These are phyloP conservation scores for Slavum lentiscoides DNA, from an alignment of 2,888 invertebrate genomes.

Conservation along the genomic window DNA sequence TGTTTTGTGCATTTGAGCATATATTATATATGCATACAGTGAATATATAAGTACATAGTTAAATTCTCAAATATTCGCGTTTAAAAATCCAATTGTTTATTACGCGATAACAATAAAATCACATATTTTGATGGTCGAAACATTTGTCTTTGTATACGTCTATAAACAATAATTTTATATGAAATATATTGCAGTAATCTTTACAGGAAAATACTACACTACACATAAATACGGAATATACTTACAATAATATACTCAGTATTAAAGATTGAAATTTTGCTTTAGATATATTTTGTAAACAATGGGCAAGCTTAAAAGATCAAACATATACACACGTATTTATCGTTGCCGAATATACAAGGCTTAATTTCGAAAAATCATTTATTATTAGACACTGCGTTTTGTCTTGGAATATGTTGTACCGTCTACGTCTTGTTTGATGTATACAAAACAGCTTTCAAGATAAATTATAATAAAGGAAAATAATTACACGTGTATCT, in stretches of 20 bases:
- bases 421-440: not conserved
- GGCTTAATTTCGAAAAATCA: not conserved
- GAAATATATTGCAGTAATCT: not conserved
- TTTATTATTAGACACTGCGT: not conserved
- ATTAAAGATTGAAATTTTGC: not conserved
- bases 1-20: not conserved
- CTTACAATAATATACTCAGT: not conserved
- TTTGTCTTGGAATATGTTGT: not conserved
- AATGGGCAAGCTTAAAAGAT: conserved; percentile 8
- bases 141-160: not conserved
- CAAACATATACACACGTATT: not conserved
- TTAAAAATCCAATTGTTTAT: conserved; percentile 4
- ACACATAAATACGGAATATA: not conserved
- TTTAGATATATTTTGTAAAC: conserved; percentile 5
- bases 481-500: not conserved
- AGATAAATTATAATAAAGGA: not conserved
- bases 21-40: not conserved
- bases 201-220: not conserved
- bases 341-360: not conserved
- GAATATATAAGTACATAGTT: not conserved
- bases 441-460: not conserved
- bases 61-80: not conserved
- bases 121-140: not conserved
- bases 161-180: conserved; percentile 4
- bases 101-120: not conserved